These are phyloP conservation scores for Cynaeus angustus DNA, from an alignment of 2,888 invertebrate genomes.

Conservation along the genomic window DNA sequence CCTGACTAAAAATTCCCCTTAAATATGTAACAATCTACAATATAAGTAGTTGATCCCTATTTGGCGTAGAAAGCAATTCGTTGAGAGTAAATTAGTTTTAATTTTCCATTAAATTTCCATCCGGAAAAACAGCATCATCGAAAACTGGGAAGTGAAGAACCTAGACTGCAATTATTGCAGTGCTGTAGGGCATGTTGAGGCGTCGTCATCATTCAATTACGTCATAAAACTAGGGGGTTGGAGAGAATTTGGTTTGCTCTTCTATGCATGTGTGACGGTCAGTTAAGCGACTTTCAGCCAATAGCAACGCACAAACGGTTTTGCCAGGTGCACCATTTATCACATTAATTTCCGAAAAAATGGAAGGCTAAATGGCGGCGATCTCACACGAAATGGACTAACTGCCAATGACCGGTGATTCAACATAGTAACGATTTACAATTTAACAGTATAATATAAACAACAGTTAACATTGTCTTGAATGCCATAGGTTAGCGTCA, in stretches of 20 bases:
- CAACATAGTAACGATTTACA: slow-evolving; percentile 30
- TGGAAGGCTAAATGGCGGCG: slow-evolving; percentile 21
- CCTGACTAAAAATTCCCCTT: too few relatives aligned
- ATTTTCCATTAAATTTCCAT: slow-evolving; percentile 24
- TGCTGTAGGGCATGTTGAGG: slow-evolving; percentile 28
- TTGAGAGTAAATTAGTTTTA: slow-evolving; percentile 3
- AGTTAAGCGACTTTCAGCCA: slow-evolving; percentile 19
- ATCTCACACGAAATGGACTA: slow-evolving; percentile 1
- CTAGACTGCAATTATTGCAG: slow-evolving; percentile 31
- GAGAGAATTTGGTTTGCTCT: slow-evolving; percentile 27
- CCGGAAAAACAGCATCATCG: slow-evolving; percentile 22
- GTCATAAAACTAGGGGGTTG: slow-evolving; percentile 37
- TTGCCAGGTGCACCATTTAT: slow-evolving; percentile 32
- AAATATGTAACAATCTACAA: too few relatives aligned
- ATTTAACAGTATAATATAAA: slow-evolving; percentile 30
- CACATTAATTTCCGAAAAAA: slow-evolving; percentile 36
- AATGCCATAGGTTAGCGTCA: slow-evolving; percentile 25
- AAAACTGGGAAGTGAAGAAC: slow-evolving; percentile 14
- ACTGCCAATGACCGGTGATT: slow-evolving; percentile 22
- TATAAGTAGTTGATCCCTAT: not conserved
- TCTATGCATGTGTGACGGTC: slow-evolving; percentile 19
- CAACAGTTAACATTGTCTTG: slow-evolving; percentile 46
- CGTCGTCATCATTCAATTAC: slow-evolving; percentile 40
- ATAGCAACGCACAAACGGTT: slow-evolving; percentile 18
- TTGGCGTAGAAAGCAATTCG: slow-evolving; percentile 1